phyloP scores from a whole-genome alignment of 2,888 invertebrate genomes.

The Oscheius sp. region DNA sequence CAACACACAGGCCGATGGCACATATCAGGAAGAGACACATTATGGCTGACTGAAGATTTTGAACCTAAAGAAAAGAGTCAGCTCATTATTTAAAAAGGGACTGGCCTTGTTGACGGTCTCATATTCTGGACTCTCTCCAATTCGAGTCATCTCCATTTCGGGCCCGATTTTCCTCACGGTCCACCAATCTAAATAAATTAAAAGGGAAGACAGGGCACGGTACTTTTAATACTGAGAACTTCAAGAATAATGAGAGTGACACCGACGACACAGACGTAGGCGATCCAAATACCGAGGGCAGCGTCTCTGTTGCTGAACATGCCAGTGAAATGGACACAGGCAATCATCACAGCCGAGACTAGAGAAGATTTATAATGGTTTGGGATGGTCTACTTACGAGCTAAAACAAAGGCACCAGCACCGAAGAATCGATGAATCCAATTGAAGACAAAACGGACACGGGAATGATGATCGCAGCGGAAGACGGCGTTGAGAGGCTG shows the following conservation, averaged over 20 bases:
- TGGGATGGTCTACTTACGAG: conserved; percentile 29
- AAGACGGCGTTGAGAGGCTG: conserved; percentile 57
- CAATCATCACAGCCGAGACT: conserved; percentile 57
- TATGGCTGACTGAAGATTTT: conserved; percentile 42
- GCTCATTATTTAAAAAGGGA: not conserved
- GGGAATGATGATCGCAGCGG: conserved; percentile 48
- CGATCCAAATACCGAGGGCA: conserved; percentile 56
- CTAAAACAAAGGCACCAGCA: conserved; percentile 48
- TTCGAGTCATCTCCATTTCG: conserved; percentile 55
- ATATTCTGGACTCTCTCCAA: conserved; percentile 32
- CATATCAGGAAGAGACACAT: conserved; percentile 43
- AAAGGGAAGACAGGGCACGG: conserved; percentile 4
- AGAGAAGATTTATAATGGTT: not conserved
- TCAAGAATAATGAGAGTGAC: conserved; percentile 48
- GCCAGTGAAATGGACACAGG: conserved; percentile 48
- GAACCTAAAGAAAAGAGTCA: conserved; percentile 39
- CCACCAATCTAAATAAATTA: conserved; percentile 38
- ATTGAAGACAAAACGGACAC: conserved; percentile 51
- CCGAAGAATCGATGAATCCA: conserved; percentile 58
- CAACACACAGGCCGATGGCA: conserved; percentile 46
- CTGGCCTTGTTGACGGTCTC: conserved; percentile 1
- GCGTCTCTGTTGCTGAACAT: conserved; percentile 54
- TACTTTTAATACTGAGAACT: conserved; percentile 41
- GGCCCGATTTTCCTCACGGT: conserved; percentile 36
- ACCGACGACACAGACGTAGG: conserved; percentile 48